Evolutionary conservation across 2,888 invertebrate genomes (phyloP).

Genomic region (Cantharis flavilabris): DNA sequence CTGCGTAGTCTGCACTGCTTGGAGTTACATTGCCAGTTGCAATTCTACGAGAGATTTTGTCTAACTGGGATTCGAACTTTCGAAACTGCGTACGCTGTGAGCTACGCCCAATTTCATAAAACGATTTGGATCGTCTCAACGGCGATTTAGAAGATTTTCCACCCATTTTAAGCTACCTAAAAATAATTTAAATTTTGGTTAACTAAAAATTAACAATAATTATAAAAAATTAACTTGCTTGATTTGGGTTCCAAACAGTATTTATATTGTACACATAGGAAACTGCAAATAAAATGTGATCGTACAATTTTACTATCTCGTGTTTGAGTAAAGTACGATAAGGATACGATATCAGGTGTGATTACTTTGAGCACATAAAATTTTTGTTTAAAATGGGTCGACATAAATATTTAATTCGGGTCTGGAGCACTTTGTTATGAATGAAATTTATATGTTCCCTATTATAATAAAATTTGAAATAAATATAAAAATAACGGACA

Average conservation of each 20-base stretch:
- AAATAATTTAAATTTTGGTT: background rate
- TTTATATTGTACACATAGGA: background rate
- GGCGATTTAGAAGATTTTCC: conserved; percentile 8
- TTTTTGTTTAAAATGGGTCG: background rate
- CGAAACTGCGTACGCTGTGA: conserved; percentile 18
- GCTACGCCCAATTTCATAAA: conserved; percentile 11
- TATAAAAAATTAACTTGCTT: background rate
- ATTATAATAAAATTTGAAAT: background rate
- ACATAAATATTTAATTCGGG: background rate
- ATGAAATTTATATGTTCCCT: background rate
- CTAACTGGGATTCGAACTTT: conserved; percentile 3
- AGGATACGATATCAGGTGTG: background rate
- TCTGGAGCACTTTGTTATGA: background rate
- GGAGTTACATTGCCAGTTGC: background rate
- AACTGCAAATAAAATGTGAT: background rate
- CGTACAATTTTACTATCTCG: background rate
- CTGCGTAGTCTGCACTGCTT: background rate
- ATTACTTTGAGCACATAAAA: background rate
- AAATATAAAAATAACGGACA: background rate
- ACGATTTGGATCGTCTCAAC: conserved; percentile 11
- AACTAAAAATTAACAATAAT: background rate
- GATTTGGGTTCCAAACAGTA: background rate
- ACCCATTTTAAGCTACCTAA: conserved; percentile 8
- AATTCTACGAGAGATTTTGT: conserved; percentile 2
- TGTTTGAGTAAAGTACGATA: background rate